A percentile compares a stretch with the other conserved stretches of the same genome.
phyloP scores from a whole-genome alignment of 1,140 invertebrate species.

The Brachionus koreanus region DNA sequence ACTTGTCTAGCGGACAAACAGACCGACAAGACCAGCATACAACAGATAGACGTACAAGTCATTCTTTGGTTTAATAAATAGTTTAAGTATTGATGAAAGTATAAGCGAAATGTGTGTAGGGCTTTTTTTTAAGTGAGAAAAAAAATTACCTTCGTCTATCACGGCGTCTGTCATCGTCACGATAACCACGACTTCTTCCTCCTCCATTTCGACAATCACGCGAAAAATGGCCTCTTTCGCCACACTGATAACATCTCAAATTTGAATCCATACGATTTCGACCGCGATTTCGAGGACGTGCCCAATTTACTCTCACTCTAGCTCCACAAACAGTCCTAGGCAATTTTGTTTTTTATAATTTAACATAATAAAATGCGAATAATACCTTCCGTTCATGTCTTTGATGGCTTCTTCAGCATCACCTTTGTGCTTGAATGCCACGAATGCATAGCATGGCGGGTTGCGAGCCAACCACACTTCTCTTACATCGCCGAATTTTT shows the following conservation, averaged over 20 bases:
- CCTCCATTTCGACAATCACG: conserved; percentile 12
- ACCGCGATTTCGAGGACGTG: conserved; percentile 52
- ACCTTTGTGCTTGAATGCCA: conserved; percentile 54
- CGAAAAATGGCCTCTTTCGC: conserved; percentile 54
- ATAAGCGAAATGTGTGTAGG: background rate
- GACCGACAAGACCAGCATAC: conserved; percentile 24
- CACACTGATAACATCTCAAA: conserved; percentile 55
- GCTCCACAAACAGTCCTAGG: conserved; percentile 60
- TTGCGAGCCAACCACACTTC: conserved; percentile 57
- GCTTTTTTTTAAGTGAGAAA: background rate
- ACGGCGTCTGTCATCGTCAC: background rate
- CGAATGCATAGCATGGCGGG: conserved; percentile 58
- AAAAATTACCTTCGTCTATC: background rate
- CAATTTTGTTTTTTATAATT: no score
- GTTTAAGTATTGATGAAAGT: background rate
- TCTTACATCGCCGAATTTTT: conserved; percentile 53
- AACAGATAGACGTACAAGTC: background rate
- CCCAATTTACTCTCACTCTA: conserved; percentile 52
- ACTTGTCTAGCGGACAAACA: background rate
- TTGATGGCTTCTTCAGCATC: conserved; percentile 55
- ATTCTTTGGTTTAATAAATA: conserved; percentile 34
- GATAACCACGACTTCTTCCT: background rate
- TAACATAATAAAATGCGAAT: no score
- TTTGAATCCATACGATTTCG: conserved; percentile 49
- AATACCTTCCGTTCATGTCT: conserved; percentile 52